Conservation (phyloP, 2,888 invertebrate genomes). For the Drosophila mettleri region DNA sequence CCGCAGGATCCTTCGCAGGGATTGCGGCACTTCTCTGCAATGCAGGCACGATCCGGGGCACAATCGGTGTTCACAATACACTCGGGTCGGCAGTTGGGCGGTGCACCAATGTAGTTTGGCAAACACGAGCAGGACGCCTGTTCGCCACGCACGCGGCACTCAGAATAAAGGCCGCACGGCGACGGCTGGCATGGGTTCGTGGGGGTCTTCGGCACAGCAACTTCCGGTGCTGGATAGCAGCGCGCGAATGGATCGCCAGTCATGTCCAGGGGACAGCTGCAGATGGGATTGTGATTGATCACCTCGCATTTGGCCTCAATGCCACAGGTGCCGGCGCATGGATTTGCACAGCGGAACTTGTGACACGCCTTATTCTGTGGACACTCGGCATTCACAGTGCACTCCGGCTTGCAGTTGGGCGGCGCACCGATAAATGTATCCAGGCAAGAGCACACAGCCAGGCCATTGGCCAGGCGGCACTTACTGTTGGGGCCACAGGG, state of each 20-base stretch:
- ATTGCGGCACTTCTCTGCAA: slow-evolving; percentile 90
- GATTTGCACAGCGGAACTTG: slow-evolving; percentile 92
- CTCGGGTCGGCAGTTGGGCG: slow-evolving; percentile 89
- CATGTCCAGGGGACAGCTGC: slow-evolving; percentile 90
- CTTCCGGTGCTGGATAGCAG: slow-evolving; percentile 87
- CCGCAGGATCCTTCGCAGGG: slow-evolving; percentile 91
- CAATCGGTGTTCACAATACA: slow-evolving; percentile 89
- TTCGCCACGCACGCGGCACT: slow-evolving; percentile 88
- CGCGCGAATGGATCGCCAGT: slow-evolving; percentile 93
- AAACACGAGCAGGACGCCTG: slow-evolving; percentile 89
- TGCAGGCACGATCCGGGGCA: slow-evolving; percentile 88
- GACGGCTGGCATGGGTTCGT: slow-evolving; percentile 90
- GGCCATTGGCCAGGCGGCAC: slow-evolving; percentile 89
- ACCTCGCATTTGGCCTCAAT: slow-evolving; percentile 91
- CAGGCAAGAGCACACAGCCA: slow-evolving; percentile 92
- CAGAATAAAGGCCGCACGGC: slow-evolving; percentile 90
- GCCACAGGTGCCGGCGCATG: slow-evolving; percentile 93
- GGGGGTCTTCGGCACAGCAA: slow-evolving; percentile 70
- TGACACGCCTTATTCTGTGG: slow-evolving; percentile 92
- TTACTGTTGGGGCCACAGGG: slow-evolving; percentile 93
- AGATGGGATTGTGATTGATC: slow-evolving; percentile 93
- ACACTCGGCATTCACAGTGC: slow-evolving; percentile 93
- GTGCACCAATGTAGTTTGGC: slow-evolving; percentile 88
- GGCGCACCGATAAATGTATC: slow-evolving; percentile 90
- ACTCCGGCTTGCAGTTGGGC: slow-evolving; percentile 93